Evolutionary conservation across 2,888 invertebrate species (phyloP).

Genomic region (Eilema griseolum): DNA sequence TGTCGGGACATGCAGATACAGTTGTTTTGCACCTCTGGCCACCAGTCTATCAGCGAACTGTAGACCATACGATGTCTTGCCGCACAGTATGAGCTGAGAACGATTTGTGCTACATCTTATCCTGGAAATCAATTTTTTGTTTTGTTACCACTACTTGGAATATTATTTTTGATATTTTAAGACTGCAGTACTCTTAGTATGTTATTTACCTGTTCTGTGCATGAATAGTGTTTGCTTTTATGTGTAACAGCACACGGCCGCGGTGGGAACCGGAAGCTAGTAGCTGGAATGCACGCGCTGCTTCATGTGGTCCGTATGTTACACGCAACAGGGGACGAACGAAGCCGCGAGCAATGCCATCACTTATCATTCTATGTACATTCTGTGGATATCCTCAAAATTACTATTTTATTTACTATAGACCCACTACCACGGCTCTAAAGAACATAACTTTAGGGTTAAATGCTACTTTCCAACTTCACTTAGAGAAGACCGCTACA

Average conservation of each 20-base stretch:
- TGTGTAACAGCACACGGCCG: conserved; percentile 35
- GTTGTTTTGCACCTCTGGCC: conserved; percentile 57
- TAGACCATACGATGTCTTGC: conserved; percentile 44
- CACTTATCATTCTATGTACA: conserved; percentile 58
- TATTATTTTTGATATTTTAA: neutral
- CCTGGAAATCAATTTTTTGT: conserved; percentile 21
- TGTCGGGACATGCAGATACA: conserved; percentile 45
- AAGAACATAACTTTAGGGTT: too few relatives aligned
- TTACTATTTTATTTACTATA: neutral
- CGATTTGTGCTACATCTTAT: conserved; percentile 22
- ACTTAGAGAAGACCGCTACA: too few relatives aligned
- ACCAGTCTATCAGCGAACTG: conserved; percentile 58
- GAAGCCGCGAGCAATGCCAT: conserved; percentile 66
- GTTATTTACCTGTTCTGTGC: conserved; percentile 30
- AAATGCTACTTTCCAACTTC: too few relatives aligned
- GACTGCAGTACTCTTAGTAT: neutral
- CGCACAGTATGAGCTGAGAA: conserved; percentile 35
- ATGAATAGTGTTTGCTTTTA: conserved; percentile 9
- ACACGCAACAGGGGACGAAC: conserved; percentile 68
- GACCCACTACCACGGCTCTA: too few relatives aligned
- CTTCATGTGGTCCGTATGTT: conserved; percentile 45
- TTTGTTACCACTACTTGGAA: neutral
- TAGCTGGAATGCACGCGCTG: conserved; percentile 34
- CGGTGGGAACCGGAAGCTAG: conserved; percentile 35
- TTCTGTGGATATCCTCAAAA: conserved; percentile 41